Evolutionary conservation across 2,888 invertebrate genomes (phyloP), one percentile per base, ranked within the genome.

Genomic region (Parthenolecanium corni): DNA sequence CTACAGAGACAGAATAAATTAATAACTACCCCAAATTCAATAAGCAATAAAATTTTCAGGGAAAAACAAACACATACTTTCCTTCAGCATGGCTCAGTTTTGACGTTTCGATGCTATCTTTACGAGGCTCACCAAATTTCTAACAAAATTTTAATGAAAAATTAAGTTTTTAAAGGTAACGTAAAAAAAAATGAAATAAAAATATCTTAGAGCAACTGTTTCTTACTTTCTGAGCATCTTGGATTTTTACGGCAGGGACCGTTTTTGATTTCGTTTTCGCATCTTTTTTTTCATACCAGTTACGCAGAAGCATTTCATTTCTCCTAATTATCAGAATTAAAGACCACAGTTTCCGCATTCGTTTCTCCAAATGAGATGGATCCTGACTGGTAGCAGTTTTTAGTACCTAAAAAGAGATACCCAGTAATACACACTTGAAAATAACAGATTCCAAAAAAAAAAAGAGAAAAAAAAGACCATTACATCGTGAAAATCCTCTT

Each of bases 401-500:
- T 16, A 61, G 38, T 11, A 61, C 23, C 61, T 61, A n/a, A n/a
- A 49, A 42, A 42, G 14, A 42, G n/a, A 16, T 42, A 42, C 14
- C 14, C 38, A 14, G 14, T 38, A 14, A 14, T 9, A 38, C 9
- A 42, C 3, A 42, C 31, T 31, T 14, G 44, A 42, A 42, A 42
- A 42, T 18, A 16, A 18, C n/a, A 42, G 14, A 14, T 16, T 31
- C 9, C n/a, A 42, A 18, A 9, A 42, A 42, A 38, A 38, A 38
- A 38, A 14, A 38, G 53, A 18, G 31, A 38, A 52, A 52, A 5
- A 36, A 1, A 53, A 21, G 36, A 16, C 0, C 14, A 12, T 23
- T 61, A 61, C 61, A 18, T 61, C 49, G 18, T 61, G 49, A 38
- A 49, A 61, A 24, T 61, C 61, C 38, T 51, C 51, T 40, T 61